Evolutionary conservation across 2,113 vertebrate genomes (phyloP).

Genomic region (Macaca mulatta): DNA sequence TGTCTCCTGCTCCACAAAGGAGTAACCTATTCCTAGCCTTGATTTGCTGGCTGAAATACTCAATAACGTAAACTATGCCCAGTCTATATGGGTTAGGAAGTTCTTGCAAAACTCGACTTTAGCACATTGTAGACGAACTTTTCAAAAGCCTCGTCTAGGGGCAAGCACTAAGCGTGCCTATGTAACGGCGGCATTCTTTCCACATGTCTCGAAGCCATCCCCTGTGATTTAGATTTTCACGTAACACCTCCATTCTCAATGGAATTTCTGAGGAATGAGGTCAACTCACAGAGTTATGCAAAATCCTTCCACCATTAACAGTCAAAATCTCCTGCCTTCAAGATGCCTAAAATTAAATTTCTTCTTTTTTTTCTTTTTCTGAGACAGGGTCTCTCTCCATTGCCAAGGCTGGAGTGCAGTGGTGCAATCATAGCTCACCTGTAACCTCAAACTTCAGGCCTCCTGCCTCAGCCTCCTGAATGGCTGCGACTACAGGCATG

Average conservation of each 20-base stretch:
- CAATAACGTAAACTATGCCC: background rate
- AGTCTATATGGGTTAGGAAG: background rate
- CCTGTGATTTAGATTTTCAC: background rate
- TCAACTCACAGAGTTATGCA: background rate
- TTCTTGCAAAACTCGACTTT: background rate
- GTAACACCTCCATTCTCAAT: background rate
- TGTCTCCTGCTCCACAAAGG: background rate
- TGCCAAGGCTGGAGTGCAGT: too few relatives aligned
- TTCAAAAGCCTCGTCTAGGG: background rate
- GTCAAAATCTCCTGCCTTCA: background rate
- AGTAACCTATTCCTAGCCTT: background rate
- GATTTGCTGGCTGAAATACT: background rate
- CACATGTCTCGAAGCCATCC: background rate
- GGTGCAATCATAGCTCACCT: too few relatives aligned
- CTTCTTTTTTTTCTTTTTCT: too few relatives aligned
- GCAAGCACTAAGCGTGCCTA: background rate
- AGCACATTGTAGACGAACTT: background rate
- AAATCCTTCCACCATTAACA: background rate
- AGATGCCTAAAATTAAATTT: background rate
- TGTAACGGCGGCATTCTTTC: fast-evolving
- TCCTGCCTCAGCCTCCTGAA: too few relatives aligned
- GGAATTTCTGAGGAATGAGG: background rate
- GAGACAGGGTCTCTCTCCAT: too few relatives aligned
- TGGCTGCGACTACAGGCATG: too few relatives aligned
- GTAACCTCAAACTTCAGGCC: too few relatives aligned